phyloP scores from a whole-genome alignment of 2,113 vertebrate genomes.

The Dasypus novemcinctus region DNA sequence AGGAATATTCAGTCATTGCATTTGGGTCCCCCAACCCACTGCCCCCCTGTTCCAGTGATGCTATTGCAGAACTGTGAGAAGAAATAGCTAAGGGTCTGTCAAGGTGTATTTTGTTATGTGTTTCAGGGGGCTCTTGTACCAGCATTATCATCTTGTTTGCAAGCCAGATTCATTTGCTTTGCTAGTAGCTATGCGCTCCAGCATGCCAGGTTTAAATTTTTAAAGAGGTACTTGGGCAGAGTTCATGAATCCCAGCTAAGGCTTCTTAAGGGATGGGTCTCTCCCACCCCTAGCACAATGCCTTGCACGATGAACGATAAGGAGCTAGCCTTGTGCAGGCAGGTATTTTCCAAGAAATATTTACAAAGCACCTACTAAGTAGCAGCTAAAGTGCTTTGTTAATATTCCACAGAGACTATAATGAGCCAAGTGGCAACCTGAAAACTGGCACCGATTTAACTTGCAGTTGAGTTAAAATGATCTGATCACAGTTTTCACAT shows the following conservation, averaged over 20 bases:
- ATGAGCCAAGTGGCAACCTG: background rate
- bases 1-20: background rate
- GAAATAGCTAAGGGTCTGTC: background rate
- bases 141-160: background rate
- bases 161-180: background rate
- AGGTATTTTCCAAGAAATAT: conserved; percentile 7
- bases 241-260: background rate
- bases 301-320: background rate
- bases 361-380: background rate
- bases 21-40: rapidly evolving
- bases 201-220: background rate
- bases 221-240: background rate
- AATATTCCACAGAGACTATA: background rate
- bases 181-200: background rate
- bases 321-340: background rate
- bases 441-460: background rate
- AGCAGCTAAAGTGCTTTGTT: background rate
- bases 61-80: background rate
- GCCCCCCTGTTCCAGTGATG: background rate
- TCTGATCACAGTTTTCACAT: background rate
- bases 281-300: background rate
- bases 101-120: background rate
- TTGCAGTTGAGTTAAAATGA: background rate
- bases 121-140: background rate
- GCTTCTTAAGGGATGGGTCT: background rate